Conservation (phyloP, 2,888 invertebrate species). For the Drosophila niveifrons region DNA sequence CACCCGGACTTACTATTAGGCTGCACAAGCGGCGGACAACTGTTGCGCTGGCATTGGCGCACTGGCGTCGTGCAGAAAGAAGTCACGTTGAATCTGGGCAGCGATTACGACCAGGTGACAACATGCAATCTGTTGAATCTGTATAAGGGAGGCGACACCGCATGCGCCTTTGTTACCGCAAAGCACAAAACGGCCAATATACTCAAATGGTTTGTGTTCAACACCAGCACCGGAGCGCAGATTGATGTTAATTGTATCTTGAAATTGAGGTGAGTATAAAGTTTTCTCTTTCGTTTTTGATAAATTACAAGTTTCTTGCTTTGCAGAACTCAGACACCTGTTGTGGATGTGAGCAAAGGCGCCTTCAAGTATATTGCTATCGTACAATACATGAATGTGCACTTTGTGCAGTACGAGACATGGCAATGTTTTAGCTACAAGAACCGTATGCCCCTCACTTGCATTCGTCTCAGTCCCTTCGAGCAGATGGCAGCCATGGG, state of each 20-base stretch:
- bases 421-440: constrained; percentile 72
- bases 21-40: constrained; percentile 87
- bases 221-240: constrained; percentile 63
- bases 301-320: no score
- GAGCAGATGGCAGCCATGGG: constrained; percentile 90
- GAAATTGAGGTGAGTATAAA: constrained; percentile 63
- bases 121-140: constrained; percentile 79
- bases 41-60: constrained; percentile 88
- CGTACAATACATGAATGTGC: constrained; percentile 67
- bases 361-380: constrained; percentile 76
- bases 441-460: constrained; percentile 86
- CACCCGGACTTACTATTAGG: constrained; percentile 86
- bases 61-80: constrained; percentile 85
- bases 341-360: constrained; percentile 74
- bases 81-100: constrained; percentile 41
- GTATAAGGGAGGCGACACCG: constrained; percentile 63
- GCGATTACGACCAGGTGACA: constrained; percentile 24
- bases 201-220: constrained; percentile 69
- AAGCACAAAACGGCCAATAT: constrained; percentile 19
- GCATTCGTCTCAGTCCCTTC: constrained; percentile 89
- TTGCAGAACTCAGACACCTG: constrained; percentile 56
- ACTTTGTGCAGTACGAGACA: constrained; percentile 75
- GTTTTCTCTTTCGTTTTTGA: no score
- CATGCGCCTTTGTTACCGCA: constrained; percentile 78
- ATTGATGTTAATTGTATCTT: constrained; percentile 52